These are phyloP conservation scores for Cryptus viduatorius DNA, from an alignment of 2,888 invertebrate genomes.

Conservation along the genomic window DNA sequence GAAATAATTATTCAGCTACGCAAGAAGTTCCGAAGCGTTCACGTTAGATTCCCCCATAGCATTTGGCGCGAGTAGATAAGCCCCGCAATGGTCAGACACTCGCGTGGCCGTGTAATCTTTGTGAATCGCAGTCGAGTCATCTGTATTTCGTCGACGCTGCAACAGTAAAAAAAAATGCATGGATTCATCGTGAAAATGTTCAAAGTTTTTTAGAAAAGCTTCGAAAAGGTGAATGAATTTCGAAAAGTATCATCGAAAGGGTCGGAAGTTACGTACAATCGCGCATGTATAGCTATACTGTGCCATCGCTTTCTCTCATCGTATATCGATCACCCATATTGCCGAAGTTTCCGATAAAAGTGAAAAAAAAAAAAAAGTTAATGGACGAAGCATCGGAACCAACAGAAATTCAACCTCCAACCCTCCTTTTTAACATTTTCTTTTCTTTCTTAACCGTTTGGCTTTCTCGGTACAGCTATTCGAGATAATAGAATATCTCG, in stretches of 20 bases:
- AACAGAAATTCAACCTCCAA: constrained; percentile 23
- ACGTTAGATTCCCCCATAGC: not conserved
- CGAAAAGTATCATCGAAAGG: not conserved
- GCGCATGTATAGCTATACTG: not conserved
- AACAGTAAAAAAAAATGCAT: constrained; percentile 54
- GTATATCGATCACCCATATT: constrained; percentile 43
- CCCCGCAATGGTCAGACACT: constrained; percentile 39
- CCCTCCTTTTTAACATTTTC: not conserved
- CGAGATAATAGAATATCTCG: constrained; percentile 69
- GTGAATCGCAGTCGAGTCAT: constrained; percentile 16
- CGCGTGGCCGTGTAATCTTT: not conserved
- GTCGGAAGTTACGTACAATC: constrained; percentile 5
- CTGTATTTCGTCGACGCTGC: constrained; percentile 47
- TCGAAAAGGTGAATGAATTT: not conserved
- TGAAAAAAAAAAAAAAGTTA: constrained; percentile 42
- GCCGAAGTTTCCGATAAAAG: constrained; percentile 18
- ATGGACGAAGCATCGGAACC: constrained; percentile 52
- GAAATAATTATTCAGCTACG: not conserved
- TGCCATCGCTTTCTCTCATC: not conserved
- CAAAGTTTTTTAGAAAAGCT: constrained; percentile 32
- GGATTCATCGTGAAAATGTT: not conserved
- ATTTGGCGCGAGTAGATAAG: not conserved
- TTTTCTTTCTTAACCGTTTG: constrained; percentile 43
- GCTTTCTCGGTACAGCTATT: constrained; percentile 65
- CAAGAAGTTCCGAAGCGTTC: not conserved